phyloP scores from a whole-genome alignment of 2,888 invertebrate genomes.

The Tiliacea citrago region DNA sequence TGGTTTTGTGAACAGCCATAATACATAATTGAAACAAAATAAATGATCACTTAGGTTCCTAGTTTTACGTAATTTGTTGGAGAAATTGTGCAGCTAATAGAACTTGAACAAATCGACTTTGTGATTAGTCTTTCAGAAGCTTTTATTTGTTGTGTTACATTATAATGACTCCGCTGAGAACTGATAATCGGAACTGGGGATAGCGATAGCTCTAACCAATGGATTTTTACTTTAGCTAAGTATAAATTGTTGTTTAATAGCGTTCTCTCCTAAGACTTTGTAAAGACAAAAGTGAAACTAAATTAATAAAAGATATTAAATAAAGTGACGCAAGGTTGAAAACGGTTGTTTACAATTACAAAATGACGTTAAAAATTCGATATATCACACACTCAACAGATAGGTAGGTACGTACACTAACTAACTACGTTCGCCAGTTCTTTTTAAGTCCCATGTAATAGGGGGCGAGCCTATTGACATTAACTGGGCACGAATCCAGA shows the following conservation, averaged over 20 bases:
- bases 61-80: conserved; percentile 44
- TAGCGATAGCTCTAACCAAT: neutral
- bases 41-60: conserved; percentile 42
- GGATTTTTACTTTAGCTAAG: neutral
- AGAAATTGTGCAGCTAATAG: conserved; percentile 30
- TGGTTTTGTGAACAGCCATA: conserved; percentile 43
- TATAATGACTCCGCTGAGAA: neutral
- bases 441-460: neutral
- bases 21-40: conserved; percentile 43
- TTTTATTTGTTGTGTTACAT: neutral
- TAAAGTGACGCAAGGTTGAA: neutral
- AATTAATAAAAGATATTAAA: neutral
- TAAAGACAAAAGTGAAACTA: neutral
- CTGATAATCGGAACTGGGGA: neutral
- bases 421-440: no score
- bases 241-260: neutral
- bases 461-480: neutral
- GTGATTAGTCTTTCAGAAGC: neutral
- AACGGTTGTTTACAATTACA: neutral
- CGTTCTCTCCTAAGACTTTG: no score
- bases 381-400: neutral
- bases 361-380: neutral
- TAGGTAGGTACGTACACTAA: neutral
- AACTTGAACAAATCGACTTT: conserved; percentile 23
- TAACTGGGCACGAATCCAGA: neutral